Conservation (phyloP, 2,797 vertebrate species). For the Rhynchotus rufescens region DNA sequence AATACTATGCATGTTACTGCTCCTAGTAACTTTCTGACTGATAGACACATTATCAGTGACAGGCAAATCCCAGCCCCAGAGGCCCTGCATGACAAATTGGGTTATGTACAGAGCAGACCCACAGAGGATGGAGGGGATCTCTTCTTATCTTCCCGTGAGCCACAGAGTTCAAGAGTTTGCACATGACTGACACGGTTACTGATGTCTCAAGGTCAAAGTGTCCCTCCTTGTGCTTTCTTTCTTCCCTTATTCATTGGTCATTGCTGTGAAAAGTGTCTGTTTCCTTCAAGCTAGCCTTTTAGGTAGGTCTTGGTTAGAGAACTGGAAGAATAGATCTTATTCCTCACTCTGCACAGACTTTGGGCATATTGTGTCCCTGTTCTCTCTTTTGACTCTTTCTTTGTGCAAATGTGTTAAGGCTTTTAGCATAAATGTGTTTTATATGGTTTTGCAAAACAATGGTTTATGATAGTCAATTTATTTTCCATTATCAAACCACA, state of each 20-base stretch:
- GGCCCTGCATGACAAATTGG: not conserved
- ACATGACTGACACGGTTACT: not conserved
- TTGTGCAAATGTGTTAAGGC: not conserved
- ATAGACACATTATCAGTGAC: not conserved
- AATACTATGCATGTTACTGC: not conserved
- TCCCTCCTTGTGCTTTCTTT: not conserved
- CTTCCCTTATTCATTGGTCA: not conserved
- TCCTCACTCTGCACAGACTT: not conserved
- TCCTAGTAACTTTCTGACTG: not conserved
- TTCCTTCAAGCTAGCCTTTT: not conserved
- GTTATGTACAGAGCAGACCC: not conserved
- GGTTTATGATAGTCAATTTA: not conserved
- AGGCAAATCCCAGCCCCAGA: not conserved
- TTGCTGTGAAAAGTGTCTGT: not conserved
- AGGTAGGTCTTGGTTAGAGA: not conserved
- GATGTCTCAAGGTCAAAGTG: constrained; percentile 7
- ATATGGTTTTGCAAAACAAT: not conserved
- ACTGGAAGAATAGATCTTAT: not conserved
- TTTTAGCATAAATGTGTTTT: not conserved
- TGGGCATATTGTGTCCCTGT: not conserved
- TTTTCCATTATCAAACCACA: not conserved
- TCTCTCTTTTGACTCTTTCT: not conserved
- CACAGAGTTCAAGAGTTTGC: not conserved
- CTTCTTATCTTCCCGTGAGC: not conserved
- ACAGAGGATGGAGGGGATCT: not conserved